These are phyloP conservation scores for Triops longicaudatus DNA, from an alignment of 1,140 invertebrate genomes.

Conservation along the genomic window DNA sequence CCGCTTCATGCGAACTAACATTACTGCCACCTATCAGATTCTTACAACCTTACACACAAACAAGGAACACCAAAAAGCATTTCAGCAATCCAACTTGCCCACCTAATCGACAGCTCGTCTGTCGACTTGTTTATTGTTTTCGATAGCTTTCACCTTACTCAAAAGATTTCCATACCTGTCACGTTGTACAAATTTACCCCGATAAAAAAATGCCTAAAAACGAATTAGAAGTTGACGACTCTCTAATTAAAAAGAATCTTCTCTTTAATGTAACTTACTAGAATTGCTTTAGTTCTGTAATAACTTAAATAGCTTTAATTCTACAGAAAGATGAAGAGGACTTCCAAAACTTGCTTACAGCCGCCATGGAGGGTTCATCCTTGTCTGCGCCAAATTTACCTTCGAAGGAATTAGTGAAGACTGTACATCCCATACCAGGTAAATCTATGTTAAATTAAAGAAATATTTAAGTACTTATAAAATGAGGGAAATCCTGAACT, in stretches of 20 bases:
- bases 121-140: no score
- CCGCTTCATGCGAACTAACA: no score
- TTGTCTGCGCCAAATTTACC: not conserved
- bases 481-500: conserved; percentile 16
- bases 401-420: not conserved
- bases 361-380: not conserved
- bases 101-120: no score
- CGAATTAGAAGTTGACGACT: not conserved
- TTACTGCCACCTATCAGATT: no score
- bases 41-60: no score
- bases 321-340: conserved; percentile 27
- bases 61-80: no score
- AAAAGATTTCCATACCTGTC: no score
- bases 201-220: not conserved
- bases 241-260: not conserved
- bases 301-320: conserved; percentile 19
- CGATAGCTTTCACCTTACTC: no score
- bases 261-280: not conserved
- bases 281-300: not conserved
- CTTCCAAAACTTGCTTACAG: conserved; percentile 22
- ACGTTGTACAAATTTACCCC: no score
- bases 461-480: conserved; percentile 26
- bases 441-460: not conserved
- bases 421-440: conserved; percentile 22
- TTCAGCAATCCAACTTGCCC: no score